Percentiles rank a stretch among this genome's conserved stretches.
These are phyloP conservation scores for Pseudolaguvia tuberculata DNA, from an alignment of 2,113 vertebrate genomes.

Conservation along the genomic window DNA sequence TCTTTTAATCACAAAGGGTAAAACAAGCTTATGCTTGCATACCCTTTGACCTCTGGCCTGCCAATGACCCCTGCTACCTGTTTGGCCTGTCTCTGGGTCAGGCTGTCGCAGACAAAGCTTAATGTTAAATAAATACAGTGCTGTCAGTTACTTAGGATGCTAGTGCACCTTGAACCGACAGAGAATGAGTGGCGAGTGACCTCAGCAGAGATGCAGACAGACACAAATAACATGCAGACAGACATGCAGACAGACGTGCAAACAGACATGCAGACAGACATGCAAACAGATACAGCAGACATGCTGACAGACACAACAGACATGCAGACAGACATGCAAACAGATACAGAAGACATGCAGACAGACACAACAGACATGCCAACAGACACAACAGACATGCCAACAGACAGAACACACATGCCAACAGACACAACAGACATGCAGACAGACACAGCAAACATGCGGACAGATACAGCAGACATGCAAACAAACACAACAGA, in stretches of 20 bases:
- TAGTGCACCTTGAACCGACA: constrained; percentile 32
- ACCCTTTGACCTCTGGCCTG: constrained; percentile 39
- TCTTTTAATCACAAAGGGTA: constrained; percentile 44
- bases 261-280: constrained; percentile 13
- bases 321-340: constrained; percentile 15
- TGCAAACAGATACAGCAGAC: too few species aligned
- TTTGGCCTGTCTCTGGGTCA: constrained; percentile 43
- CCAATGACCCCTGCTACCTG: constrained; percentile 23
- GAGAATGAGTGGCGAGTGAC: neutral
- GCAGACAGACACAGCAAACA: constrained; percentile 17
- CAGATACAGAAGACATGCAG: too few species aligned
- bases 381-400: constrained; percentile 16
- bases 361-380: constrained; percentile 15
- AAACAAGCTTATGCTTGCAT: constrained; percentile 34
- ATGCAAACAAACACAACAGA: constrained; percentile 11
- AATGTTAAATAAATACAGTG: constrained; percentile 41
- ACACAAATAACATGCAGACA: constrained; percentile 9
- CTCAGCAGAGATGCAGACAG: constrained; percentile 2
- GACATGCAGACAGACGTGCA: too few species aligned
- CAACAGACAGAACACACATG: too few species aligned
- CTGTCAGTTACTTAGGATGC: constrained; percentile 48
- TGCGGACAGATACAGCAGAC: constrained; percentile 14
- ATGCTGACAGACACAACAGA: constrained; percentile 15
- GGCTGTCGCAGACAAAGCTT: constrained; percentile 45
- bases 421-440: too few species aligned